phyloP scores from a whole-genome alignment of 2,888 invertebrate species.

The Crematogaster levior region DNA sequence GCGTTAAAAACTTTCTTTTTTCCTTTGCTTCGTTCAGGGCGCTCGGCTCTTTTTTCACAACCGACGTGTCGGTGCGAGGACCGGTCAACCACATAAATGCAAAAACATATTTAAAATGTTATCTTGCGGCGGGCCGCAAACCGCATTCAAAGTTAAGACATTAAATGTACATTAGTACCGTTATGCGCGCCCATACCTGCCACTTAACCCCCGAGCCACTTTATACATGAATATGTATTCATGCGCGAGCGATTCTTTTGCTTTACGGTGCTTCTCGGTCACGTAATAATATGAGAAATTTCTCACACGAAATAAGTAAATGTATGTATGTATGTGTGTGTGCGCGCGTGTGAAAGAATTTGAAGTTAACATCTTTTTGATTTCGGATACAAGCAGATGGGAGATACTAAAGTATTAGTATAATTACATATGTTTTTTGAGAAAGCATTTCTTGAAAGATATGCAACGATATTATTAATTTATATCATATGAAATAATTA shows the following conservation, averaged over 20 bases:
- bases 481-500: background rate
- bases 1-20: conserved; percentile 66
- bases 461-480: background rate
- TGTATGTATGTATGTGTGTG: background rate
- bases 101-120: conserved; percentile 81
- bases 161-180: conserved; percentile 84
- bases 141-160: conserved; percentile 84
- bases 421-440: background rate
- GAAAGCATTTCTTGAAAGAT: background rate
- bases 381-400: background rate
- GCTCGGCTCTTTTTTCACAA: conserved; percentile 61
- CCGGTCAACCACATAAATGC: conserved; percentile 71
- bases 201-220: conserved; percentile 54
- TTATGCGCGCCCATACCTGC: conserved; percentile 51
- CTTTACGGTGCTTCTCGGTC: background rate
- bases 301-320: background rate
- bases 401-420: background rate
- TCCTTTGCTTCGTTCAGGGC: conserved; percentile 23
- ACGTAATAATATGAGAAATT: conserved; percentile 39
- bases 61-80: conserved; percentile 28
- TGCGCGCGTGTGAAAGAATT: background rate
- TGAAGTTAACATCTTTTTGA: background rate
- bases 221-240: conserved; percentile 9
- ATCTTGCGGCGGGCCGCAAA: conserved; percentile 67
- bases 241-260: background rate